Base-by-base conservation (phyloP, 1,140 invertebrate genomes). In the Druon quercuslanigerum region DNA sequence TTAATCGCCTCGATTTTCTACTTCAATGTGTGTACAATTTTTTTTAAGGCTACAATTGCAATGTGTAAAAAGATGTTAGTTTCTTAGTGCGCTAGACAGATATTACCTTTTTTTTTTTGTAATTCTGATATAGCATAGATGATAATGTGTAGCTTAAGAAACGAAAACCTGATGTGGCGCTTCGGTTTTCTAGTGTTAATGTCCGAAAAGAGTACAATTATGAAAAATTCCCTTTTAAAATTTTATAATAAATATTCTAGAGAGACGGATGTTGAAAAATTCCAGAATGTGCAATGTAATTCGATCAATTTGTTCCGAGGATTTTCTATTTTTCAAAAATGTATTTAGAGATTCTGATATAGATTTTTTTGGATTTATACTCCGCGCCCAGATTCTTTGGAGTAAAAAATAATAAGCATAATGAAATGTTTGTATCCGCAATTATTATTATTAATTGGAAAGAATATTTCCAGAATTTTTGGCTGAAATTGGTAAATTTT, bases 401-500 rank as follows among this genome's bases (percentile, higher is more conserved):
- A 20, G 2, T 33, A 3, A 5, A 33, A 33, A 33, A 33, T 4
- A 3, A 33, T 33, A 19, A 75, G 76, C 56, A 80, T 83, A 85
- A 83, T 85, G 79, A 80, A 73, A 82, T 70, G 71, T 77, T 79
- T 84, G 60, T 76, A 82, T 84, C 74, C 73, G 46, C 20, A 83
- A 77, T 74, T 81, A 81, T 51, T 72, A 77, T 78, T 57, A 54
- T 78, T 2, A 46, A 9, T 1, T 46, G 7, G 40, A 11, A 46
- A 46, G 7, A 46, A 72, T 71, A 50, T 25, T 51, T 77, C 76
- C 19, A 77, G 77, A 77, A 82, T 54, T 80, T 83, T 83, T 40
- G 8, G 60, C 25, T 66, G 16, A 66, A 40, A 40, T 20, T 66
- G 4, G 33, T 14, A 66, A 46, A 46, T 46, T 46, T 46, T 46